Conservation (phyloP, 2,888 invertebrate genomes). For the Leptinotarsa juncta region DNA sequence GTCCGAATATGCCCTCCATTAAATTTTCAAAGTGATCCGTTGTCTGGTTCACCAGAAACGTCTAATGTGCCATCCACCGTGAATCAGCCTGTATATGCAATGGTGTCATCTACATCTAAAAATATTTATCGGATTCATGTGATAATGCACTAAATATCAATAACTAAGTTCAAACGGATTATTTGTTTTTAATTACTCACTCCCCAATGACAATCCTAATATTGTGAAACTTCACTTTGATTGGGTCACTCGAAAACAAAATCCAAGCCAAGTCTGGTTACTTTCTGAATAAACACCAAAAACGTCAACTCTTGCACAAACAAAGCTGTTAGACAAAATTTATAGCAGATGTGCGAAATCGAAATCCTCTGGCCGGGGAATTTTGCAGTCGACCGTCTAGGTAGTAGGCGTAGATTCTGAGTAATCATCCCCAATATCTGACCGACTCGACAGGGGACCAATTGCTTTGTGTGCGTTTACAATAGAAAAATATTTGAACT, state of each 20-base stretch:
- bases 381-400: slow-evolving; percentile 8
- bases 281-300: slow-evolving; percentile 19
- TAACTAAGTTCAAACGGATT: background rate
- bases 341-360: slow-evolving; percentile 46
- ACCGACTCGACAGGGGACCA: background rate
- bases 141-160: too few species aligned
- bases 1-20: too few species aligned
- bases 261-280: slow-evolving; percentile 10
- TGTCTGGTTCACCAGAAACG: too few species aligned
- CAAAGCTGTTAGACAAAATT: slow-evolving; percentile 39
- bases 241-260: background rate
- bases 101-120: too few species aligned
- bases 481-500: slow-evolving; percentile 11
- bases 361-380: background rate
- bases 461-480: slow-evolving; percentile 14
- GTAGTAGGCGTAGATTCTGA: background rate
- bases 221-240: background rate
- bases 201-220: background rate
- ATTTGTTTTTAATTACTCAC: slow-evolving; percentile 21
- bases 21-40: too few species aligned
- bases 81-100: too few species aligned
- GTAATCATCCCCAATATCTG: background rate
- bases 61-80: too few species aligned
- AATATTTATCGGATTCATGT: too few species aligned
- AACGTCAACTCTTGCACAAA: slow-evolving; percentile 40